These are phyloP conservation scores for Sigmodon hispidus DNA, from an alignment of 2,113 vertebrate genomes.

Conservation along the genomic window DNA sequence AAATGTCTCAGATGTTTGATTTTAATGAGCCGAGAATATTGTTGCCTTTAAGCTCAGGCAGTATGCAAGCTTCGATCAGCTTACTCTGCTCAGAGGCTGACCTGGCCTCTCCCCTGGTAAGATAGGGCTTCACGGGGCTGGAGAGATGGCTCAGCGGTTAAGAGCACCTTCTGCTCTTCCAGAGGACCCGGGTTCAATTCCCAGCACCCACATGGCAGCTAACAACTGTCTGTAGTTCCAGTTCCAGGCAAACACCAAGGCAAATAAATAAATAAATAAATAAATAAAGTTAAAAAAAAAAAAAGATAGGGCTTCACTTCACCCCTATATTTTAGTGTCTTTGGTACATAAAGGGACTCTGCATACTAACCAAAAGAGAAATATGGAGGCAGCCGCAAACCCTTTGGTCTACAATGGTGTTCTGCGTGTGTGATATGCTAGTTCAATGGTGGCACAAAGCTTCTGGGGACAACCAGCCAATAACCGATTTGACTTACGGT, in stretches of 20 bases:
- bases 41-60: neutral
- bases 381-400: neutral
- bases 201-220: too few species aligned
- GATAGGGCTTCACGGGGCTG: neutral
- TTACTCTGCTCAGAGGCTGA: neutral
- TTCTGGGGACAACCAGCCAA: neutral
- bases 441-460: neutral
- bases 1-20: neutral
- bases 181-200: too few species aligned
- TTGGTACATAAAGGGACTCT: neutral
- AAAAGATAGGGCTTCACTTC: neutral
- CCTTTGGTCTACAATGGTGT: neutral
- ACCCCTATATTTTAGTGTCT: neutral
- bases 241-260: too few species aligned
- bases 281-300: too few species aligned
- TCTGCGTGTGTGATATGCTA: neutral
- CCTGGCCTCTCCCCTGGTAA: neutral
- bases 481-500: neutral
- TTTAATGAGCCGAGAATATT: conserved; percentile 38
- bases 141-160: too few species aligned
- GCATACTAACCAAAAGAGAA: neutral
- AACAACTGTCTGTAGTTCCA: too few species aligned
- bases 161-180: too few species aligned
- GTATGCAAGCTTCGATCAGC: conserved; percentile 54
- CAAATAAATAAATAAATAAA: too few species aligned